A percentile compares a stretch with the other conserved stretches of the same genome.
phyloP scores from a whole-genome alignment of 1,140 invertebrate species.

The Eueides isabella region DNA sequence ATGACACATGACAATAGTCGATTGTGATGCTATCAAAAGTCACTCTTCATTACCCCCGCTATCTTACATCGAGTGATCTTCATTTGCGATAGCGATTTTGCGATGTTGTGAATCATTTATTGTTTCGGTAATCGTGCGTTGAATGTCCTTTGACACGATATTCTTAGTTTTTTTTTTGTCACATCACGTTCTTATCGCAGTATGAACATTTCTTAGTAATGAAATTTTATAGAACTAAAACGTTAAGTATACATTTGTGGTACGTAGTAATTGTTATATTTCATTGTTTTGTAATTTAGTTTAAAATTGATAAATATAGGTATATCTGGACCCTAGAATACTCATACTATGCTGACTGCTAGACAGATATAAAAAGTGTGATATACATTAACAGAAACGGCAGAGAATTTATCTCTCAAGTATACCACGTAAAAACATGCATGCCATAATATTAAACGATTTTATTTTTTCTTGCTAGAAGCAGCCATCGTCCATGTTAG shows the following conservation, averaged over 20 bases:
- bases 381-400: too few relatives aligned
- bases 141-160: constrained; percentile 55
- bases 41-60: constrained; percentile 52
- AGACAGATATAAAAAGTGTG: too few relatives aligned
- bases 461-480: too few relatives aligned
- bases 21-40: constrained; percentile 56
- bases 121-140: constrained; percentile 57
- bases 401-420: too few relatives aligned
- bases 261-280: too few relatives aligned
- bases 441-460: too few relatives aligned
- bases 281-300: too few relatives aligned
- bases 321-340: too few relatives aligned
- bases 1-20: constrained; percentile 55
- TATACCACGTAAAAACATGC: too few relatives aligned
- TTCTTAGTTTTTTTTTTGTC: background rate
- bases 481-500: too few relatives aligned
- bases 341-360: background rate
- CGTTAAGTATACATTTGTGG: too few relatives aligned
- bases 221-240: background rate
- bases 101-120: constrained; percentile 58
- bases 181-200: constrained; percentile 11
- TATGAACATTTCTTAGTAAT: background rate
- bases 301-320: too few relatives aligned
- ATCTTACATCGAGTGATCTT: constrained; percentile 49
- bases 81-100: constrained; percentile 49